Conservation (phyloP, 2,888 invertebrate species). For the Argyra leucocephala region DNA sequence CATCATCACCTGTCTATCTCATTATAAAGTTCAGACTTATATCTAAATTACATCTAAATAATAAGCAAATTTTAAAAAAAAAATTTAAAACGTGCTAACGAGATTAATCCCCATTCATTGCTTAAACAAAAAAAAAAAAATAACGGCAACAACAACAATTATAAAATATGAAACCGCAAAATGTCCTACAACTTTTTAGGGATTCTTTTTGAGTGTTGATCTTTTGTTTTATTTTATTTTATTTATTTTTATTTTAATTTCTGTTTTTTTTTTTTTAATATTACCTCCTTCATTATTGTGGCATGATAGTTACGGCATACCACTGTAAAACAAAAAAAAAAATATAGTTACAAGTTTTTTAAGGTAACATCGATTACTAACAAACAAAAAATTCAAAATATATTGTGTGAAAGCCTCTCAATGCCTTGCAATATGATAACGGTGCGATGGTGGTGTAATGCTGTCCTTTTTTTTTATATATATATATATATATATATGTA, state of each 20-base stretch:
- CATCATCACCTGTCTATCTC: too few relatives aligned
- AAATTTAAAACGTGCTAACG: too few relatives aligned
- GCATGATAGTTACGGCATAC: not conserved
- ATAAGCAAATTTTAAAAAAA: too few relatives aligned
- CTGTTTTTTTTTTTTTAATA: not conserved
- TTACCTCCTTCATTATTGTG: not conserved
- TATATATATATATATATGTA: too few relatives aligned
- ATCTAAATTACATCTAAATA: too few relatives aligned
- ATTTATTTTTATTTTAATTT: not conserved
- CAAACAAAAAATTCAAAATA: not conserved
- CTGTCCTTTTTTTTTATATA: not conserved
- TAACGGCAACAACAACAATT: not conserved
- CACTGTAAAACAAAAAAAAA: not conserved
- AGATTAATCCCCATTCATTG: too few relatives aligned
- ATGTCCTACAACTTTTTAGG: constrained; percentile 4
- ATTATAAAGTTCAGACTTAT: too few relatives aligned
- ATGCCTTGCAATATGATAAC: constrained; percentile 1
- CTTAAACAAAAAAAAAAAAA: not conserved
- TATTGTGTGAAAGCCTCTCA: not conserved
- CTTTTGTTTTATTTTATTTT: not conserved
- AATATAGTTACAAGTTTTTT: not conserved
- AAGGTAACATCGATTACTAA: not conserved
- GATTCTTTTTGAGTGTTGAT: not conserved
- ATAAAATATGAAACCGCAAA: not conserved
- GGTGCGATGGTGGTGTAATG: constrained; percentile 2